These are phyloP conservation scores for Iselma pallidipennis DNA, from an alignment of 2,888 invertebrate genomes.

Conservation along the genomic window DNA sequence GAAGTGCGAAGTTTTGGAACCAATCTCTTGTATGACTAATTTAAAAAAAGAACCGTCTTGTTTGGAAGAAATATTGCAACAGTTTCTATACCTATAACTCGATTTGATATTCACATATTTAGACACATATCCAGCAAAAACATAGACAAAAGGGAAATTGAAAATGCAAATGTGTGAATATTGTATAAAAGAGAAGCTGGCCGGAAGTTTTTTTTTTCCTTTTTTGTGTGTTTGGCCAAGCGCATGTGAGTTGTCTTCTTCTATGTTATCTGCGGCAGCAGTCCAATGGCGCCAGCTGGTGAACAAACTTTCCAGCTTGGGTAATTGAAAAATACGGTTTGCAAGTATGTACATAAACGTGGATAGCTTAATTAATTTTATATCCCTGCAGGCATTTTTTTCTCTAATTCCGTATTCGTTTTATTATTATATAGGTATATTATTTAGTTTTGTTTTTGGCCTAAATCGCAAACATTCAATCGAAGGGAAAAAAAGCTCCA, in stretches of 20 bases:
- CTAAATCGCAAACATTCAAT: too few species aligned
- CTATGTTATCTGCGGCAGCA: constrained; percentile 24
- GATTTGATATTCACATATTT: constrained; percentile 35
- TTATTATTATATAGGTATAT: neutral
- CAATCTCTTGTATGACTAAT: too few species aligned
- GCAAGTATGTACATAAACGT: constrained; percentile 25
- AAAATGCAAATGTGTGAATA: constrained; percentile 37
- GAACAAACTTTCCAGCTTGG: constrained; percentile 23
- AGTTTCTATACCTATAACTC: constrained; percentile 22
- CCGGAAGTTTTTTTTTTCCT: constrained; percentile 1
- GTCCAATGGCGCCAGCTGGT: constrained; percentile 29
- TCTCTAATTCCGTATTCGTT: neutral
- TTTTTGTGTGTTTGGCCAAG: constrained; percentile 34
- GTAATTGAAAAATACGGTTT: constrained; percentile 39
- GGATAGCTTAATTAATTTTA: constrained; percentile 35
- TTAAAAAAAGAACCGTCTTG: constrained; percentile 26
- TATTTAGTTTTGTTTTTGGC: too few species aligned
- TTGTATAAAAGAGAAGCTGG: constrained; percentile 27
- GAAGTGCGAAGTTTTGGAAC: too few species aligned
- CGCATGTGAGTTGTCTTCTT: constrained; percentile 33
- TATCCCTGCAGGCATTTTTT: constrained; percentile 13
- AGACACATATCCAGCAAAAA: constrained; percentile 30
- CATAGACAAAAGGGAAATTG: constrained; percentile 30
- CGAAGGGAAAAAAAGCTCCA: too few species aligned
- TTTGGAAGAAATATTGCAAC: constrained; percentile 2